Evolutionary conservation across 2,113 vertebrate species (phyloP).

Genomic region (Gila orcuttii): DNA sequence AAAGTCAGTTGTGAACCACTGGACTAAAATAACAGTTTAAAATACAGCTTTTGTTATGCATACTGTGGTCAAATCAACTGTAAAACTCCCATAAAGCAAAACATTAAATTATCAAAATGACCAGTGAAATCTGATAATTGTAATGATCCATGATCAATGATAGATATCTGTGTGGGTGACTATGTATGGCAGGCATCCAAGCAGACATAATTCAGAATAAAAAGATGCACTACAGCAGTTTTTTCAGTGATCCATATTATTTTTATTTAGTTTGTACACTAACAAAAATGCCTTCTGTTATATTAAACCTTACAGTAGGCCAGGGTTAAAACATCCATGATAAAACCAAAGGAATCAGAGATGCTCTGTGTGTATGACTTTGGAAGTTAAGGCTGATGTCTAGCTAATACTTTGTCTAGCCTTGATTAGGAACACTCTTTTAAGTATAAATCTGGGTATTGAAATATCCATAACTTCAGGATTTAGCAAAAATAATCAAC

Average conservation of each 20-base stretch:
- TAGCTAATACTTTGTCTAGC: slow-evolving; percentile 23
- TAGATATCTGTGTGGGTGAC: no score
- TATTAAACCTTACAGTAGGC: background rate
- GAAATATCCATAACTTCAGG: background rate
- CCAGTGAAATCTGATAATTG: no score
- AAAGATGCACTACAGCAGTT: background rate
- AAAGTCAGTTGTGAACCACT: background rate
- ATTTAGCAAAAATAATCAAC: background rate
- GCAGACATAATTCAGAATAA: background rate
- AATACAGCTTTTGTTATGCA: background rate
- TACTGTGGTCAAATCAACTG: background rate
- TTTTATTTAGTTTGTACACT: background rate
- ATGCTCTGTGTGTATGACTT: background rate
- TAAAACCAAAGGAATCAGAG: background rate
- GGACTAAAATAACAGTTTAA: background rate
- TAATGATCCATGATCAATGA: no score
- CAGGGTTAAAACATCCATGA: background rate
- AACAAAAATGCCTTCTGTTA: background rate
- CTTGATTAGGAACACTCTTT: background rate
- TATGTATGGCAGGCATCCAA: background rate
- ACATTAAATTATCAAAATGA: no score
- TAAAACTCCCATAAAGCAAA: background rate
- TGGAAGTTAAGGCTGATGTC: slow-evolving; percentile 15
- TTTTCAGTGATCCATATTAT: background rate
- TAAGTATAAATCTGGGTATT: background rate